A percentile compares a stretch with the other conserved stretches of the same genome.
These are phyloP conservation scores for Drosophila burlai DNA, from an alignment of 1,140 invertebrate genomes.

Conservation along the genomic window DNA sequence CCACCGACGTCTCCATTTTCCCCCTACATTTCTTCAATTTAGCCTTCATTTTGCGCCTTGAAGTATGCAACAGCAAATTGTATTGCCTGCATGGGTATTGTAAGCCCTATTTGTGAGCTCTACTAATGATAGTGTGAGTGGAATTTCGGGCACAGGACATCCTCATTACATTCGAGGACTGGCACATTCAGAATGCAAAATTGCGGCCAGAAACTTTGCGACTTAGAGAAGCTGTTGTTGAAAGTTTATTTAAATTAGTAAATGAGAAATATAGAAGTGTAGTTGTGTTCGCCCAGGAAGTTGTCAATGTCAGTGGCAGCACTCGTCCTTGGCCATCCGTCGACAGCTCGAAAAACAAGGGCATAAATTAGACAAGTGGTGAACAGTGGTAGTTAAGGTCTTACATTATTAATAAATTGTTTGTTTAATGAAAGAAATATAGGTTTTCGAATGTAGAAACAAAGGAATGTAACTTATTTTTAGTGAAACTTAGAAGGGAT, in stretches of 20 bases:
- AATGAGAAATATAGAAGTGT: conserved; percentile 71
- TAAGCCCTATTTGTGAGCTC: conserved; percentile 2
- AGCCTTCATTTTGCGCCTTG: conserved; percentile 23
- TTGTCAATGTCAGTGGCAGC: conserved; percentile 71
- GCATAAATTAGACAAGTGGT: conserved; percentile 75
- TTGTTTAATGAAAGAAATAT: not conserved
- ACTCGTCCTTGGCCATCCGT: conserved; percentile 24
- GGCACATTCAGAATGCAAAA: conserved; percentile 44
- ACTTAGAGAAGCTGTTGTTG: conserved; percentile 37
- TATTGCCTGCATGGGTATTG: conserved; percentile 11
- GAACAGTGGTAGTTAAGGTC: conserved; percentile 5
- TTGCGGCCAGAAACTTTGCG: conserved; percentile 48
- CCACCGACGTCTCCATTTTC: not conserved
- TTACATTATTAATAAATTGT: not conserved
- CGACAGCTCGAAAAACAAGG: conserved; percentile 66
- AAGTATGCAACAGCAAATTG: conserved; percentile 47
- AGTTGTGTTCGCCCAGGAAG: conserved; percentile 60
- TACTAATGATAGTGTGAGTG: conserved; percentile 57
- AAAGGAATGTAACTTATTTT: no score
- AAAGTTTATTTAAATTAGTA: conserved; percentile 82
- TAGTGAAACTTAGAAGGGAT: not conserved
- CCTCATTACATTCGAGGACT: conserved; percentile 66
- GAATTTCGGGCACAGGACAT: conserved; percentile 67
- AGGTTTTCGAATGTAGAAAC: not conserved
- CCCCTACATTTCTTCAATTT: not conserved